Percentiles rank a stretch among this genome's conserved stretches.
Evolutionary conservation across 35 echinoderm and acorn worm species (phyloP).

Genomic region (Ptychodera flava): DNA sequence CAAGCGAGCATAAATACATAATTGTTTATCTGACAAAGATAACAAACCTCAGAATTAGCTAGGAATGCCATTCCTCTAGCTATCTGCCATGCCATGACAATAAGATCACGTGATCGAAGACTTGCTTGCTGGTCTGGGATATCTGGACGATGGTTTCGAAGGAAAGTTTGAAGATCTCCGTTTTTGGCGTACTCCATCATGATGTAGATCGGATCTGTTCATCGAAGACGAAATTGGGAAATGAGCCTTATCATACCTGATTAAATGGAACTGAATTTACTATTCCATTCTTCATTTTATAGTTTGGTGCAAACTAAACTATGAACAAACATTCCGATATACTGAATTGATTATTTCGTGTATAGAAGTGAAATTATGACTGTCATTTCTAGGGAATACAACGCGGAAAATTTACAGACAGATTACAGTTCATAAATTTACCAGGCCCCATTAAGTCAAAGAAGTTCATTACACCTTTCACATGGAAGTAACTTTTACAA

Average conservation of each 20-base stretch:
- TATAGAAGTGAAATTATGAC: neutral
- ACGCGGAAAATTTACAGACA: neutral
- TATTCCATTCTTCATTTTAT: neutral
- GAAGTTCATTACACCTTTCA: too few relatives aligned
- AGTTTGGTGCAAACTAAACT: neutral
- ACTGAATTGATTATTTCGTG: neutral
- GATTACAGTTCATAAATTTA: too few relatives aligned
- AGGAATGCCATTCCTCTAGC: slow-evolving; percentile 81
- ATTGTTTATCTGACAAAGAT: too few relatives aligned
- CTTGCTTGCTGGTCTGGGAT: slow-evolving; percentile 23
- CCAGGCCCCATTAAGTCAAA: too few relatives aligned
- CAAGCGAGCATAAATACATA: too few relatives aligned
- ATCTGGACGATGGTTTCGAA: slow-evolving; percentile 66
- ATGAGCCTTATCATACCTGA: neutral
- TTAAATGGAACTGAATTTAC: neutral
- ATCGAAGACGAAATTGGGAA: neutral
- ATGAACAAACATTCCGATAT: neutral
- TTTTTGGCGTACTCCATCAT: slow-evolving; percentile 78
- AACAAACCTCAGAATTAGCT: neutral
- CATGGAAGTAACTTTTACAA: too few relatives aligned
- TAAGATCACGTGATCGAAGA: slow-evolving; percentile 26
- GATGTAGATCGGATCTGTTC: slow-evolving; percentile 78
- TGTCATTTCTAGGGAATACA: neutral
- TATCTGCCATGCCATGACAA: slow-evolving; percentile 60
- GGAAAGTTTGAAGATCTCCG: slow-evolving; percentile 47